Conservation (phyloP, 2,797 vertebrate genomes). For the Halcyon leucocephala region DNA sequence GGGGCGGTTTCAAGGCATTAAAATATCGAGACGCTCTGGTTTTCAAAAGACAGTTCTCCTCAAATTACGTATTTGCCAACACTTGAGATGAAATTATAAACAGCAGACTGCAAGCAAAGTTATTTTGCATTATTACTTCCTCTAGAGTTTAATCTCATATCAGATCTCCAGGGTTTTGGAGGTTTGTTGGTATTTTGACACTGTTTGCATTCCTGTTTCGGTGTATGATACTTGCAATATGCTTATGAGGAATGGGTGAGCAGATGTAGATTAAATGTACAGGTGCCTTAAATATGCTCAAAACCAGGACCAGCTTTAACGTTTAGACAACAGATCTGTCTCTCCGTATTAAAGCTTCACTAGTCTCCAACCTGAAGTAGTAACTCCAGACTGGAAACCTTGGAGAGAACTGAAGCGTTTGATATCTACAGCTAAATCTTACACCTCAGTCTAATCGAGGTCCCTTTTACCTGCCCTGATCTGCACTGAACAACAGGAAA, state of each 20-base stretch:
- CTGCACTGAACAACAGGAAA: background rate
- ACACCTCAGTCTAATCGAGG: fast-evolving
- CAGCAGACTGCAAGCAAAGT: background rate
- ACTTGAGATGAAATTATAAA: slow-evolving; percentile 43
- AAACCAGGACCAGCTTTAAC: background rate
- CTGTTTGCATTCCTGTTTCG: background rate
- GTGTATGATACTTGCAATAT: background rate
- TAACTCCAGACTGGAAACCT: background rate
- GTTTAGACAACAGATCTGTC: background rate
- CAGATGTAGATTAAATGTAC: background rate
- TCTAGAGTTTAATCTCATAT: background rate
- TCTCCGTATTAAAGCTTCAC: background rate
- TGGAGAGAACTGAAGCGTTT: background rate
- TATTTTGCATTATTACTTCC: slow-evolving; percentile 13
- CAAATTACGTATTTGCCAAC: slow-evolving; percentile 7
- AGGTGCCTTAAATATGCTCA: background rate
- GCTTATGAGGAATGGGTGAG: background rate
- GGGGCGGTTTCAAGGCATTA: slow-evolving; percentile 5
- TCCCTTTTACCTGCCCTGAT: background rate
- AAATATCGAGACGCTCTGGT: slow-evolving; percentile 15
- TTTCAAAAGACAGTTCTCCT: background rate
- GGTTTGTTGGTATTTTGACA: background rate
- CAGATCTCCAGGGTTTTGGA: background rate
- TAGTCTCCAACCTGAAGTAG: background rate
- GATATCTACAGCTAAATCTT: background rate